A percentile compares a stretch with the other conserved stretches of the same genome.
Evolutionary conservation across 2,888 invertebrate genomes (phyloP).

Genomic region (Anorthoa munda): DNA sequence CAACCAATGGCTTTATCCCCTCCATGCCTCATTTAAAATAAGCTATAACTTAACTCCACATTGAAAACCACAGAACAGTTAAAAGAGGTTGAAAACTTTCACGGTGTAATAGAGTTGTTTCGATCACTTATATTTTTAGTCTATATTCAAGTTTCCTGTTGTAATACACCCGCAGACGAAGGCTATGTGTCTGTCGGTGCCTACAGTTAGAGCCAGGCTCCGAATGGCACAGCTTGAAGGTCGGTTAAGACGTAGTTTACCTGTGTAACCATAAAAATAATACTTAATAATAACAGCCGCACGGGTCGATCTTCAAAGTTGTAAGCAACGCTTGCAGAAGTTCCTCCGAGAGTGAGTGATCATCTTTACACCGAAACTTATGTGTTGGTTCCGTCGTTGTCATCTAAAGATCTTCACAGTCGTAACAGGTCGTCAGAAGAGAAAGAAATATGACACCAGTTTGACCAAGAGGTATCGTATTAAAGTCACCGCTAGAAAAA

Average conservation of each 20-base stretch:
- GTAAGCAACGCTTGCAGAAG: too few species aligned
- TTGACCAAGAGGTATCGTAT: too few species aligned
- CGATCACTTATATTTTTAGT: slow-evolving; percentile 14
- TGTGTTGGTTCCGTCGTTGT: too few species aligned
- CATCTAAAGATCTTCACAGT: too few species aligned
- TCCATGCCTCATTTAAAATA: neutral
- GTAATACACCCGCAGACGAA: slow-evolving; percentile 17
- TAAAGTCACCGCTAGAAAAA: too few species aligned
- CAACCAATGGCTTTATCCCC: neutral
- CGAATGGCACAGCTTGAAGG: slow-evolving; percentile 23
- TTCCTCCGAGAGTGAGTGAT: too few species aligned
- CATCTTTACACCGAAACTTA: too few species aligned
- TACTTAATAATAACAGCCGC: neutral
- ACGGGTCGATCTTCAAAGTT: too few species aligned
- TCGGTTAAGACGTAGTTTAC: slow-evolving; percentile 1
- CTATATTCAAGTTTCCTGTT: slow-evolving; percentile 20
- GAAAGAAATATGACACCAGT: too few species aligned
- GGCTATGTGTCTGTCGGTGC: neutral
- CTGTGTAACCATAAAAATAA: neutral
- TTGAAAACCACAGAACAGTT: too few species aligned
- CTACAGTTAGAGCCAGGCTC: slow-evolving; percentile 21
- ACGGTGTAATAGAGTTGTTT: slow-evolving; percentile 31
- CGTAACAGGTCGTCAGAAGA: too few species aligned
- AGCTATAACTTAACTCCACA: too few species aligned
- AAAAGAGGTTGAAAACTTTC: slow-evolving; percentile 6